phyloP scores from a whole-genome alignment of 2,113 vertebrate genomes.

The Pogonocichla stellata region DNA sequence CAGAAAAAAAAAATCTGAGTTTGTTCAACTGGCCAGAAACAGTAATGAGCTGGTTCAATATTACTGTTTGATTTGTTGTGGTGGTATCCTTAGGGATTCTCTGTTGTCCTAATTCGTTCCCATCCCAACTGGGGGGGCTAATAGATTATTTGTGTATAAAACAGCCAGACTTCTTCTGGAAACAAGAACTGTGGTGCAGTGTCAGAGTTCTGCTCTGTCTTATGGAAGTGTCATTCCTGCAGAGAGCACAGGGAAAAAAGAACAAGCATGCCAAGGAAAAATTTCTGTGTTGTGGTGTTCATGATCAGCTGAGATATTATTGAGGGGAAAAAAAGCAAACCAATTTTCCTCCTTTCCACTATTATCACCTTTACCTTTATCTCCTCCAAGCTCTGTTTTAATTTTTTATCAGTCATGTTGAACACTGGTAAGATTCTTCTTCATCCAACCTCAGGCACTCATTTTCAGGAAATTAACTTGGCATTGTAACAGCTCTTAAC shows the following conservation, averaged over 20 bases:
- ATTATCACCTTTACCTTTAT: not conserved
- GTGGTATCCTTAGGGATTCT: not conserved
- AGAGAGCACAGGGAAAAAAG: not conserved
- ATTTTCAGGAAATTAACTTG: constrained; percentile 64
- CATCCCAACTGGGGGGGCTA: not conserved
- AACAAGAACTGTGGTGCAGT: not conserved
- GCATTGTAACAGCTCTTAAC: constrained; percentile 12
- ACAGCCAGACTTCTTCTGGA: not conserved
- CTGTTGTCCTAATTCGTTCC: not conserved
- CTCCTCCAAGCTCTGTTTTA: not conserved
- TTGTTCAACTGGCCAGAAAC: not conserved
- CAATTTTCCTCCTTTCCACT: not conserved
- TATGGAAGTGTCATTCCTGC: not conserved
- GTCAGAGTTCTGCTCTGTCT: not conserved
- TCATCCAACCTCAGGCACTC: constrained; percentile 40
- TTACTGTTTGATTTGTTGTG: not conserved
- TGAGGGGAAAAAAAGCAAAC: not conserved
- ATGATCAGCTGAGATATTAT: not conserved
- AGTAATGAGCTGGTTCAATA: rapidly evolving
- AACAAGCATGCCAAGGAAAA: not conserved
- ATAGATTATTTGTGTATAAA: not conserved
- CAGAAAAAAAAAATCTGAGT: not conserved
- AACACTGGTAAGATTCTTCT: not conserved
- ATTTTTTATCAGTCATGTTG: not conserved
- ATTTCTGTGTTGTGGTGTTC: not conserved